Evolutionary conservation across 2,113 vertebrate genomes (phyloP), one percentile per base, ranked within the genome.

Genomic region (Grammomys surdaster): DNA sequence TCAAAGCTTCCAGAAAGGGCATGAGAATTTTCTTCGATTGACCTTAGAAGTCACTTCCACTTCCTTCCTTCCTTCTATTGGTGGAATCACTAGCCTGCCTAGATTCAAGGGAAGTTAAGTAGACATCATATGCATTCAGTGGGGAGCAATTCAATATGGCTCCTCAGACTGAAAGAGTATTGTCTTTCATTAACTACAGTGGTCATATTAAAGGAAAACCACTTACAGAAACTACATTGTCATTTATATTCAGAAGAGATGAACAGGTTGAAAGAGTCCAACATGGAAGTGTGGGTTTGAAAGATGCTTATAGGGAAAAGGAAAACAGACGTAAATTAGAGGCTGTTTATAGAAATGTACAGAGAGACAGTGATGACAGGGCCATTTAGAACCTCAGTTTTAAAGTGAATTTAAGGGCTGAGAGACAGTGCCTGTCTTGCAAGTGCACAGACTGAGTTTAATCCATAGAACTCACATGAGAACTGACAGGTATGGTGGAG

Each of bases 191-290:
- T 40, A 69, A 85, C 13, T 46, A 43, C 2, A 75, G 0, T 54
- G 73, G 51, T 85, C 40, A 6, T 84, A 76, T 54, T 28, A 88
- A 92, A 97, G 78, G 28, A 31, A 80, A 95, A 75, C 19, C 8
- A 82, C 10, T 5, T 36, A 95, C n/a, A 89, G 67, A 91, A 95
- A 69, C 89, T 33, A 90, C 84, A 56, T 48, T 69, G 48, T 26
- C 9, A 75, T 12, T 63, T 89, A 22, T 33, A 40, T 60, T 77
- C 60, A 65, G 84, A 72, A 89, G 51, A n/a, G 51, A 67, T 89
- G 36, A 65, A 54, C 82, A 58, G 19, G 1, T 46, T 86, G 72
- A 70, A 84, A 69, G 58, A 8, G n/a, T 69, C 31, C 22, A 78
- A 75, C 7, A 58, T 7, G 4, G 43, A 93, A 54, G 8, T 92